Percentiles rank a stretch among this genome's conserved stretches.
Conservation (phyloP, 2,113 vertebrate genomes). For the Haliaeetus leucogaster region DNA sequence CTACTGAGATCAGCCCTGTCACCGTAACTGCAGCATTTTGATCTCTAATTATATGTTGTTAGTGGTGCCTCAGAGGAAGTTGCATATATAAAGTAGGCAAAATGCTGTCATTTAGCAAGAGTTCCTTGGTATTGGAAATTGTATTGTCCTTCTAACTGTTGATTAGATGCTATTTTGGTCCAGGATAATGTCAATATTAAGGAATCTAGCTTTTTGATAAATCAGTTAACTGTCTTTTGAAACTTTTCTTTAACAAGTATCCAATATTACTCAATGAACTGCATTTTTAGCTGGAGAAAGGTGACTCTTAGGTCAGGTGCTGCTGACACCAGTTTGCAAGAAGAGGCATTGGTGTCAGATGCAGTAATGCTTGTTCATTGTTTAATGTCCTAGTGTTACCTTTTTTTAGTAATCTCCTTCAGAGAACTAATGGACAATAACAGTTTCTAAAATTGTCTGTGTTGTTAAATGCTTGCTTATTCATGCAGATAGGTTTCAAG, state of each 20-base stretch:
- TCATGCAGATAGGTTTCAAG: not conserved
- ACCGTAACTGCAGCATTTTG: not conserved
- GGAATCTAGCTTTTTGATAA: not conserved
- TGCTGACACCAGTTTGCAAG: not conserved
- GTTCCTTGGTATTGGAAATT: not conserved
- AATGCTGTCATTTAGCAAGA: not conserved
- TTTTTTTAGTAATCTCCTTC: not conserved
- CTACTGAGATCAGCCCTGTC: not conserved
- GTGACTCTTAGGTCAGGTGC: not conserved
- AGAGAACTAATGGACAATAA: not conserved
- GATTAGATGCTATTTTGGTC: constrained; percentile 5
- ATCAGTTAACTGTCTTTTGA: not conserved
- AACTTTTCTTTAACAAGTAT: not conserved
- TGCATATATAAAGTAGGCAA: not conserved
- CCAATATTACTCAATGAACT: not conserved
- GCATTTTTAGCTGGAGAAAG: not conserved
- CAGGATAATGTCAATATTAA: not conserved
- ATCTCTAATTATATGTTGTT: not conserved
- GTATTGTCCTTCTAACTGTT: not conserved
- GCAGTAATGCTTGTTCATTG: not conserved
- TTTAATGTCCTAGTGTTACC: not conserved
- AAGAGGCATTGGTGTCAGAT: not conserved
- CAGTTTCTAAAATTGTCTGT: not conserved
- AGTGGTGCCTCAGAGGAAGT: not conserved
- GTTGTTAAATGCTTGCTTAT: not conserved